Conservation (phyloP, 2,888 invertebrate genomes). For the Drosophila pseudotakahashii region DNA sequence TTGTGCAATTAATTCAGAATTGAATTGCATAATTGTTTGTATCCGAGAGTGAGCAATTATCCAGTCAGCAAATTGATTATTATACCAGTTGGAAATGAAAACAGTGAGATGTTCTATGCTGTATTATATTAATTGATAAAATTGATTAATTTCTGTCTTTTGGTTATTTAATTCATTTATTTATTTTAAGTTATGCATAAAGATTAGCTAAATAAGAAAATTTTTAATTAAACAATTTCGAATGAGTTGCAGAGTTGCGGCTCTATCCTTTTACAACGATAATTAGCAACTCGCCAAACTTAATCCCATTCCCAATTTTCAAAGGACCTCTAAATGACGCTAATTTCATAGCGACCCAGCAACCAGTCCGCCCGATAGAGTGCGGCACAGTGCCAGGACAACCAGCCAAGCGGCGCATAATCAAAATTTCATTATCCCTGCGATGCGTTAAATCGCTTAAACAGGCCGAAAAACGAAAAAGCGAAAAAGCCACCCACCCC, state of each 20-base stretch:
- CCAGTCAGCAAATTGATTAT: slow-evolving; percentile 26
- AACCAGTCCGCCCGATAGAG: slow-evolving; percentile 12
- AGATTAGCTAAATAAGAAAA: too few relatives aligned
- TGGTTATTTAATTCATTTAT: background rate
- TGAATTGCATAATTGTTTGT: slow-evolving; percentile 75
- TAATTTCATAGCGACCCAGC: slow-evolving; percentile 34
- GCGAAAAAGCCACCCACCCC: slow-evolving; percentile 30
- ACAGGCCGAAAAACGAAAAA: slow-evolving; percentile 65
- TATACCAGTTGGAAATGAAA: slow-evolving; percentile 2
- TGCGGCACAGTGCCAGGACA: slow-evolving; percentile 19
- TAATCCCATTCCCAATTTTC: slow-evolving; percentile 10
- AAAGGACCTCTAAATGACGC: slow-evolving; percentile 25
- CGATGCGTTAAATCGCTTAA: slow-evolving; percentile 82
- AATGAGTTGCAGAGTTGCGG: background rate
- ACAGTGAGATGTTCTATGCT: background rate
- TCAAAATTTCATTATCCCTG: slow-evolving; percentile 81
- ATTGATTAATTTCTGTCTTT: background rate
- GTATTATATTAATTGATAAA: background rate
- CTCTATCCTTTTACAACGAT: slow-evolving; percentile 1
- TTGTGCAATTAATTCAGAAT: slow-evolving; percentile 77
- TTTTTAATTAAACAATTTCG: background rate
- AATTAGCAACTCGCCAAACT: slow-evolving; percentile 26
- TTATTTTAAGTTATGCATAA: too few relatives aligned
- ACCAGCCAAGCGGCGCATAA: slow-evolving; percentile 73
- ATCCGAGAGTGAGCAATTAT: slow-evolving; percentile 56